These are phyloP conservation scores for Mimumesa dahlbomi DNA, from an alignment of 2,888 invertebrate genomes.

Conservation along the genomic window DNA sequence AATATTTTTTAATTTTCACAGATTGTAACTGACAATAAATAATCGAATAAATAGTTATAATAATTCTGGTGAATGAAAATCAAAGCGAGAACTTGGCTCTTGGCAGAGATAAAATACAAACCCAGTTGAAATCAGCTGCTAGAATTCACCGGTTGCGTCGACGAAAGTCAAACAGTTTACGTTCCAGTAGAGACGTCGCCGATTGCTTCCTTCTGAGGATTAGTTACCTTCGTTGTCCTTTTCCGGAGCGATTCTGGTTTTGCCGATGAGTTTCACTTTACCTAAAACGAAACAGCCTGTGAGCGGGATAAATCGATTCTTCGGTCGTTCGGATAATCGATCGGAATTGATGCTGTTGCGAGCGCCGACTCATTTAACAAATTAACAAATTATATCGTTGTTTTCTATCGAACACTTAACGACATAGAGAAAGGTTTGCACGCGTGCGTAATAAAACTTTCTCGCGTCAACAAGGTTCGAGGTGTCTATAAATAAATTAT, in stretches of 20 bases:
- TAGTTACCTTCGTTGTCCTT: conserved; percentile 30
- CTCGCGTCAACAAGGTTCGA: conserved; percentile 21
- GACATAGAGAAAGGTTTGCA: conserved; percentile 29
- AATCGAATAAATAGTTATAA: too few relatives aligned
- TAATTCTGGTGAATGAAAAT: too few relatives aligned
- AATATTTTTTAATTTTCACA: too few relatives aligned
- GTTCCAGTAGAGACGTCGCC: conserved; percentile 11
- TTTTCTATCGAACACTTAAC: too few relatives aligned
- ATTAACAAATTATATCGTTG: too few relatives aligned
- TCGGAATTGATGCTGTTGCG: too few relatives aligned
- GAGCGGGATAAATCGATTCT: not conserved
- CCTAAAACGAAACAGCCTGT: not conserved
- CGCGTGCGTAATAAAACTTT: conserved; percentile 24
- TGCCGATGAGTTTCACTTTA: conserved; percentile 7
- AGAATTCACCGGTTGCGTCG: not conserved
- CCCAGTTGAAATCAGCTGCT: not conserved
- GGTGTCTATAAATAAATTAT: conserved; percentile 33
- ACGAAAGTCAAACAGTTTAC: too few relatives aligned
- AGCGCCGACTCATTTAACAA: too few relatives aligned
- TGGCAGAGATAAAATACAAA: not conserved
- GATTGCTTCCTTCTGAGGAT: conserved; percentile 13
- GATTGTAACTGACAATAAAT: too few relatives aligned
- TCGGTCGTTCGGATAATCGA: not conserved
- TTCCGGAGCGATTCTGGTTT: conserved; percentile 8
- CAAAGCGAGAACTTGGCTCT: not conserved